phyloP scores from a whole-genome alignment of 2,797 vertebrate genomes.

The Podargus strigoides region DNA sequence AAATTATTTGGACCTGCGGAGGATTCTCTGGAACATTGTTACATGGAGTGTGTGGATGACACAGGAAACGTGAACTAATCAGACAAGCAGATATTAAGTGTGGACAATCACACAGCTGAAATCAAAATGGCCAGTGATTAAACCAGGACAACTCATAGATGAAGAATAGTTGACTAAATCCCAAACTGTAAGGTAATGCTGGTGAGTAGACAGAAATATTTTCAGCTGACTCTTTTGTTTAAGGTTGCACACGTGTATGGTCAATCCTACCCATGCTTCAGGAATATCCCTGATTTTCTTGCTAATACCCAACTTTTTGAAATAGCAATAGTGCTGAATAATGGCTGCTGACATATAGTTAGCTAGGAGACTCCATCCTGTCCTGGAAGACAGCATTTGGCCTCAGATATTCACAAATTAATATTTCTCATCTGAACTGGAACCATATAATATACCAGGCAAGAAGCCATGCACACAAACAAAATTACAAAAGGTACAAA shows the following conservation, averaged over 20 bases:
- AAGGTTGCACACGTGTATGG: not conserved
- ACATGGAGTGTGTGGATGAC: not conserved
- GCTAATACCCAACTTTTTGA: not conserved
- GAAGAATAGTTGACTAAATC: not conserved
- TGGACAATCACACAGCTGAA: not conserved
- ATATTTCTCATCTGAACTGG: not conserved
- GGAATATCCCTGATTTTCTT: not conserved
- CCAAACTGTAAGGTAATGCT: not conserved
- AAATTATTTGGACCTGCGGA: not conserved
- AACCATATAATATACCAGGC: not conserved
- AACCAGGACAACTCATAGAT: not conserved
- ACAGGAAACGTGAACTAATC: not conserved
- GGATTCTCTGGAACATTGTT: not conserved
- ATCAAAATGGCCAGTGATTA: not conserved
- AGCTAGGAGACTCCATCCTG: not conserved
- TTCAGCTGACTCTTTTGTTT: not conserved
- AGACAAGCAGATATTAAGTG: not conserved
- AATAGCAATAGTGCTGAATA: not conserved
- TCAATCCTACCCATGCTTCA: not conserved
- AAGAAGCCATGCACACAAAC: not conserved
- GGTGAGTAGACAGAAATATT: not conserved
- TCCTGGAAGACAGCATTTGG: not conserved
- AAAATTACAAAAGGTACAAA: not conserved
- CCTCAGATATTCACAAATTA: not conserved
- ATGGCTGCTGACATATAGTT: not conserved